Conservation (phyloP, 2,113 vertebrate genomes). For the Protobothrops mucrosquamatus region DNA sequence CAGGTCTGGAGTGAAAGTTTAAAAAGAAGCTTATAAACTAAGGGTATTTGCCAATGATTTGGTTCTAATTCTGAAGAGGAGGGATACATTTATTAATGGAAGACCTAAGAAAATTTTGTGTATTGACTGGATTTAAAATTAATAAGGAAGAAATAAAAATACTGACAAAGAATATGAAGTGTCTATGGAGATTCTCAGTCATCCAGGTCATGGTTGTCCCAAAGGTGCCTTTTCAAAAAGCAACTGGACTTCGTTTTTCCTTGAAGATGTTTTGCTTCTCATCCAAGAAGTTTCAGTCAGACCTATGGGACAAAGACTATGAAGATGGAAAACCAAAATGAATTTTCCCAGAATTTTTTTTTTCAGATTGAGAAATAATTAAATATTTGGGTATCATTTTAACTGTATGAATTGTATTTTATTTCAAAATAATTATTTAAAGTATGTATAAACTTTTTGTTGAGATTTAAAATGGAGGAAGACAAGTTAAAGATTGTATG, state of each 20-base stretch:
- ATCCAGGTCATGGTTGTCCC: background rate
- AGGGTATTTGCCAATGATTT: background rate
- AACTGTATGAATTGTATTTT: background rate
- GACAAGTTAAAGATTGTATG: background rate
- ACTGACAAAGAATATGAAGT: background rate
- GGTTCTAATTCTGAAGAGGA: background rate
- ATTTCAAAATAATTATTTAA: background rate
- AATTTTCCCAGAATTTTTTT: too few species aligned
- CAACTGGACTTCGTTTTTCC: background rate
- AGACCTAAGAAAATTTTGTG: background rate
- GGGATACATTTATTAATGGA: background rate
- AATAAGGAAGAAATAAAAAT: background rate
- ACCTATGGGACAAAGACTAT: background rate
- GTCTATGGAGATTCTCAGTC: background rate
- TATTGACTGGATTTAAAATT: background rate
- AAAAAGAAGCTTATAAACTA: background rate
- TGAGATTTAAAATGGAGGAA: background rate
- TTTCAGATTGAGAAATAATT: background rate
- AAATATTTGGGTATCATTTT: background rate
- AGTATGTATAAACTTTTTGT: background rate
- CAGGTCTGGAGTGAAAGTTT: background rate
- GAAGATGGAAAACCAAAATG: background rate
- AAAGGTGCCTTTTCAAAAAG: background rate
- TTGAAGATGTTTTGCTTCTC: background rate
- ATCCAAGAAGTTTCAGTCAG: too few species aligned